Evolutionary conservation across 2,888 invertebrate genomes (phyloP).

Genomic region (Sinhomidia bicolor): DNA sequence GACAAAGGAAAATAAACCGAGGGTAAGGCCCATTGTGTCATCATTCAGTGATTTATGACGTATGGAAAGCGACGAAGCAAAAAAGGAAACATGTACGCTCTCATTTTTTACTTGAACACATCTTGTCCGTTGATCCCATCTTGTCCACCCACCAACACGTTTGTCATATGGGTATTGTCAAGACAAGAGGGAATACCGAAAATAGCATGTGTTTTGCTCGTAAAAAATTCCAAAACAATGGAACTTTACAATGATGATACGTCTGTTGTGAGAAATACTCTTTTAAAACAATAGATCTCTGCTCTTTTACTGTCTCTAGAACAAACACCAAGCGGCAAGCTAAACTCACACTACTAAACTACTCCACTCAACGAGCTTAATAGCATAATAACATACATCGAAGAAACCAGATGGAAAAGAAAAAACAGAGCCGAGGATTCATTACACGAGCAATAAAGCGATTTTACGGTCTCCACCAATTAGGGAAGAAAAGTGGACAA

Average conservation of each 20-base stretch:
- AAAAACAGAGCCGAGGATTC: neutral
- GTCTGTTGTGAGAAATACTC: slow-evolving; percentile 8
- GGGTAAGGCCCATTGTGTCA: slow-evolving; percentile 26
- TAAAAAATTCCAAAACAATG: neutral
- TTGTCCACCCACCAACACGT: neutral
- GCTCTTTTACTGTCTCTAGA: neutral
- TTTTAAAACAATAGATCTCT: neutral
- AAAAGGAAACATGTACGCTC: neutral
- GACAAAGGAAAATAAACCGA: slow-evolving; percentile 31
- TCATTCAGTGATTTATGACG: slow-evolving; percentile 47
- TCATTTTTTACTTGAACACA: neutral
- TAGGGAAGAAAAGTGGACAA: slow-evolving; percentile 49
- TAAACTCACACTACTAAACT: no score
- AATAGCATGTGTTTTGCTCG: neutral
- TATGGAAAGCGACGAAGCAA: neutral
- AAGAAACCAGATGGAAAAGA: neutral
- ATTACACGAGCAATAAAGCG: slow-evolving; percentile 47
- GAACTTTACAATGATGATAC: neutral
- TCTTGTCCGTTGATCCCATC: slow-evolving; percentile 3
- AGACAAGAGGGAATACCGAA: neutral
- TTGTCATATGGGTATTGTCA: neutral
- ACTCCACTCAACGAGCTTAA: no score
- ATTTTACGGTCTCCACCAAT: slow-evolving; percentile 51
- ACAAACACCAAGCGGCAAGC: no score
- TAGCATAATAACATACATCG: no score